These are phyloP conservation scores for Nibea albiflora DNA, from an alignment of 2,113 vertebrate species.

Conservation along the genomic window DNA sequence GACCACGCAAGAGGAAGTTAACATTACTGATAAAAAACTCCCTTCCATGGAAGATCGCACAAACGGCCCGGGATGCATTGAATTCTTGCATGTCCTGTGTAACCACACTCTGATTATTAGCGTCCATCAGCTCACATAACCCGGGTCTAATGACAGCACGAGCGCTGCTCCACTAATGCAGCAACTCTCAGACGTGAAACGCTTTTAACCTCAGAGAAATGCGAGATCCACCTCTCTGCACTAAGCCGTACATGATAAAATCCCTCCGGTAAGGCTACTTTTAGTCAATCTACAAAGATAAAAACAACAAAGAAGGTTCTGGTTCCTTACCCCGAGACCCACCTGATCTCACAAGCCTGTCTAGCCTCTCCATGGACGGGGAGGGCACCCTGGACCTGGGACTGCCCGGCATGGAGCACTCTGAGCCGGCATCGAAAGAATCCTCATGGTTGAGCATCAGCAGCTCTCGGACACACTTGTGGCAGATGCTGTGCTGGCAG, in stretches of 20 bases:
- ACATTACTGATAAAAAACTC: neutral
- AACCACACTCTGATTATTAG: neutral
- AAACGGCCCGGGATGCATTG: neutral
- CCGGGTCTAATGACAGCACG: neutral
- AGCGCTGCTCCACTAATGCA: slow-evolving; percentile 7
- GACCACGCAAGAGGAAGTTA: slow-evolving; percentile 43
- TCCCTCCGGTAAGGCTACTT: neutral
- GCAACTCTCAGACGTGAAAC: neutral
- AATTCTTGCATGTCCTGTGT: slow-evolving; percentile 22
- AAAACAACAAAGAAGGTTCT: neutral
- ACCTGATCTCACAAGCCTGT: slow-evolving; percentile 94
- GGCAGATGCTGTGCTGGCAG: slow-evolving; percentile 97
- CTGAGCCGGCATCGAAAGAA: slow-evolving; percentile 91
- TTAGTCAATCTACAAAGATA: neutral
- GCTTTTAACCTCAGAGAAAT: slow-evolving; percentile 21
- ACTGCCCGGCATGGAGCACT: slow-evolving; percentile 93
- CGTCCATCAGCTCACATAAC: slow-evolving; percentile 20
- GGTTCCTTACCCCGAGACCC: slow-evolving; percentile 75
- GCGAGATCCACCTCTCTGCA: neutral
- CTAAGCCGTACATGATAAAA: neutral
- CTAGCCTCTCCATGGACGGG: slow-evolving; percentile 94
- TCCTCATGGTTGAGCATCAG: slow-evolving; percentile 92
- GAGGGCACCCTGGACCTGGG: slow-evolving; percentile 89
- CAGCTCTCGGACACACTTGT: slow-evolving; percentile 96
- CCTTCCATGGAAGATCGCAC: slow-evolving; percentile 6